Conservation (phyloP, 2,888 invertebrate species). For the Melanargia galathea region DNA sequence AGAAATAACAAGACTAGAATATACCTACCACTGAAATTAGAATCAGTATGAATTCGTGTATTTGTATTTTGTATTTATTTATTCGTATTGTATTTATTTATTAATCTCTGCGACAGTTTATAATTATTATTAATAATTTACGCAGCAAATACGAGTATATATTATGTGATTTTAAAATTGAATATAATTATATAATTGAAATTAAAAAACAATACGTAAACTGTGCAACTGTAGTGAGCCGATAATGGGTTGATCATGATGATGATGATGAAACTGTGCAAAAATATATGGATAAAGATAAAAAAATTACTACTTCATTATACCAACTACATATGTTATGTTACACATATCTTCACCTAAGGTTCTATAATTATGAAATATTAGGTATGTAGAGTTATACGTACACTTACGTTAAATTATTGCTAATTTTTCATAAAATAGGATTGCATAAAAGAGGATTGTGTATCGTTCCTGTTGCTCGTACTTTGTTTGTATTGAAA, state of each 20-base stretch:
- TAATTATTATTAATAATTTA: too few species aligned
- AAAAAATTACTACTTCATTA: constrained; percentile 7
- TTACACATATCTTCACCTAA: constrained; percentile 2
- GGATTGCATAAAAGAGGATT: constrained; percentile 28
- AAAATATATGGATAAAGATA: constrained; percentile 4
- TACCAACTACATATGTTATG: neutral
- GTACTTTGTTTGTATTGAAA: constrained; percentile 39
- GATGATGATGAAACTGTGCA: too few species aligned
- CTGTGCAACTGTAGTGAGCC: neutral
- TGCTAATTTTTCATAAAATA: constrained; percentile 19
- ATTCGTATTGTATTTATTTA: too few species aligned
- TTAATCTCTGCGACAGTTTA: too few species aligned
- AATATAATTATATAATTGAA: neutral
- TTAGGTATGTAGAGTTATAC: constrained; percentile 7
- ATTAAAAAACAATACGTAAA: neutral
- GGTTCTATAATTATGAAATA: constrained; percentile 7
- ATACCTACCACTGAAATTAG: too few species aligned
- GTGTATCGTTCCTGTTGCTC: constrained; percentile 26
- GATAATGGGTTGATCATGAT: too few species aligned
- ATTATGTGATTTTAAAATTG: neutral
- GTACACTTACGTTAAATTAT: constrained; percentile 19
- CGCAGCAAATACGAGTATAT: neutral
- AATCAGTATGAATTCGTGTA: too few species aligned
- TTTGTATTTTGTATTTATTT: too few species aligned
- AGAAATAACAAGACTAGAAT: too few species aligned